Evolutionary conservation across 2,113 vertebrate species (phyloP).

Genomic region (crab-eating macaque (Macaca fascicularis)): DNA sequence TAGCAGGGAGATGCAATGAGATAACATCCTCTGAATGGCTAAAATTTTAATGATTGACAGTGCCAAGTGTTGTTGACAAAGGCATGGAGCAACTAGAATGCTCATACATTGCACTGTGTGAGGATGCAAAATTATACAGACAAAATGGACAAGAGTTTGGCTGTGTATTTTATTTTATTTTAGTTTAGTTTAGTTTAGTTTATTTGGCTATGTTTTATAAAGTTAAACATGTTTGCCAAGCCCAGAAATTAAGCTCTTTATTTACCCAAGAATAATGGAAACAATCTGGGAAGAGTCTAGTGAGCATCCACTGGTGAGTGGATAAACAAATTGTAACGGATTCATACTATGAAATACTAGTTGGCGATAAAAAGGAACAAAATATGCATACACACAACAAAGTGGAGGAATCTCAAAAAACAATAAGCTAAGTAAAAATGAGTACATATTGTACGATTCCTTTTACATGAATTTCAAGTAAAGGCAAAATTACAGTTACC

Average conservation of each 20-base stretch:
- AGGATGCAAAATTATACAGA: not conserved
- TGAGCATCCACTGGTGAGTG: not conserved
- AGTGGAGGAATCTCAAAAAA: not conserved
- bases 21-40: not conserved
- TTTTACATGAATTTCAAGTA: not conserved
- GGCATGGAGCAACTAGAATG: not conserved
- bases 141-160: not conserved
- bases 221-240: not conserved
- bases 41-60: not conserved
- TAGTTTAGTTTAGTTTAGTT: not conserved
- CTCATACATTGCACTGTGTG: not conserved
- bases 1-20: not conserved
- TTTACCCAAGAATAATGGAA: slow-evolving; percentile 34
- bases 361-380: not conserved
- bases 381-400: not conserved
- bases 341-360: not conserved
- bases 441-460: not conserved
- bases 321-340: not conserved
- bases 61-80: not conserved
- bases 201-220: not conserved
- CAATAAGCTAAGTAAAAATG: not conserved
- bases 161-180: not conserved
- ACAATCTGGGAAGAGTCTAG: not conserved
- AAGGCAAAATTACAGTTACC: not conserved
- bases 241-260: not conserved